Evolutionary conservation across 1,140 invertebrate species (phyloP).

Genomic region (Drosophila ironensis): DNA sequence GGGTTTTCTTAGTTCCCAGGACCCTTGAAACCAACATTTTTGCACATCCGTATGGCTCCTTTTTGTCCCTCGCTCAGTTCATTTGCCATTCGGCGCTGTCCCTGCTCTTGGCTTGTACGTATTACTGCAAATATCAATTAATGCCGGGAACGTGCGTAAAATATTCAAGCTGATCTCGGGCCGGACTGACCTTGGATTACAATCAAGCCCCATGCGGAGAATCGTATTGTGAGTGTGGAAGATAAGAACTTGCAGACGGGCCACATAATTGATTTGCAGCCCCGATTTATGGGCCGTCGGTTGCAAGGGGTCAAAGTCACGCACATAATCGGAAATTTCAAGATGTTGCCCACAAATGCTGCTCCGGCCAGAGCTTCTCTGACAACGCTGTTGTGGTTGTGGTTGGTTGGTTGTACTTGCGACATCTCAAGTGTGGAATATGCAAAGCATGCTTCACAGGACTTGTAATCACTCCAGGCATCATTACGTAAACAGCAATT

Average conservation of each 20-base stretch:
- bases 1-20: too few relatives aligned
- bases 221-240: neutral
- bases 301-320: constrained; percentile 44
- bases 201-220: constrained; percentile 41
- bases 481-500: constrained; percentile 52
- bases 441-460: constrained; percentile 47
- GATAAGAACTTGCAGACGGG: constrained; percentile 54
- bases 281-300: constrained; percentile 58
- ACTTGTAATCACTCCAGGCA: constrained; percentile 54
- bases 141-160: constrained; percentile 71
- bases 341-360: constrained; percentile 21
- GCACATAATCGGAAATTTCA: constrained; percentile 30
- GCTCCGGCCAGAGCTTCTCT: constrained; percentile 7
- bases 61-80: constrained; percentile 18
- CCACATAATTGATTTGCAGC: constrained; percentile 67
- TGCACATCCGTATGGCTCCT: neutral
- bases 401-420: neutral
- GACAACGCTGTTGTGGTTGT: constrained; percentile 7
- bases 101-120: constrained; percentile 67
- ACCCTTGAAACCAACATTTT: constrained; percentile 17
- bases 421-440: constrained; percentile 29
- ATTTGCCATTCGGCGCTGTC: constrained; percentile 62
- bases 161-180: constrained; percentile 41
- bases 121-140: constrained; percentile 80
- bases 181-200: constrained; percentile 62